Evolutionary conservation across 2,888 invertebrate genomes (phyloP).

Genomic region (Myopa tessellatipennis): DNA sequence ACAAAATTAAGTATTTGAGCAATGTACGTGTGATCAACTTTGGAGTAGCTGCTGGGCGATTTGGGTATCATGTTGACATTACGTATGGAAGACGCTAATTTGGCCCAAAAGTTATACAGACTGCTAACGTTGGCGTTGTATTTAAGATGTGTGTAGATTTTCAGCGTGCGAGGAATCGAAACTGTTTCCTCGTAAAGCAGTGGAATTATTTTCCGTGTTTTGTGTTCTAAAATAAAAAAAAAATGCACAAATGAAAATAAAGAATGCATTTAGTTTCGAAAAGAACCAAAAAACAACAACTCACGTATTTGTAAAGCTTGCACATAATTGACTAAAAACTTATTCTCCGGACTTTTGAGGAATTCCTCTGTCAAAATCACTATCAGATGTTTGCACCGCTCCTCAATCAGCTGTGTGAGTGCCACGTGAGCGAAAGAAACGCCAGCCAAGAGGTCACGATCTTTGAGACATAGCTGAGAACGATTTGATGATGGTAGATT

Average conservation of each 20-base stretch:
- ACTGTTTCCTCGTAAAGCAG: slow-evolving; percentile 75
- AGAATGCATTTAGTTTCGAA: background rate
- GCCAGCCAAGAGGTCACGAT: slow-evolving; percentile 79
- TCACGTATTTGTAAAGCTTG: slow-evolving; percentile 84
- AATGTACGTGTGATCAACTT: slow-evolving; percentile 30
- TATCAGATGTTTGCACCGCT: slow-evolving; percentile 82
- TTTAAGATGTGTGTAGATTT: slow-evolving; percentile 75
- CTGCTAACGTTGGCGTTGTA: slow-evolving; percentile 69
- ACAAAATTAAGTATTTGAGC: background rate
- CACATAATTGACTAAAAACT: slow-evolving; percentile 83
- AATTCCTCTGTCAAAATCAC: slow-evolving; percentile 84
- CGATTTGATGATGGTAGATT: slow-evolving; percentile 2
- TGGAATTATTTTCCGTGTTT: slow-evolving; percentile 77
- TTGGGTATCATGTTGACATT: slow-evolving; percentile 49
- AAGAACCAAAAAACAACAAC: slow-evolving; percentile 44
- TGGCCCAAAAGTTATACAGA: slow-evolving; percentile 79
- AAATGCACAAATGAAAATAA: background rate
- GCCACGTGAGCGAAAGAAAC: slow-evolving; percentile 78
- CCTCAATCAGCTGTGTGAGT: slow-evolving; percentile 78
- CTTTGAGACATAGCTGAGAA: slow-evolving; percentile 79
- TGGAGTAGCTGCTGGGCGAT: slow-evolving; percentile 42
- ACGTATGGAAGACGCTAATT: slow-evolving; percentile 71
- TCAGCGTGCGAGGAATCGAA: slow-evolving; percentile 74
- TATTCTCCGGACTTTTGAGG: slow-evolving; percentile 78
- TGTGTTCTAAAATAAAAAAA: slow-evolving; percentile 68